A percentile compares a stretch with the other conserved stretches of the same genome.
phyloP scores from a whole-genome alignment of 1,140 invertebrate species.

The Teleopsis dalmanni region DNA sequence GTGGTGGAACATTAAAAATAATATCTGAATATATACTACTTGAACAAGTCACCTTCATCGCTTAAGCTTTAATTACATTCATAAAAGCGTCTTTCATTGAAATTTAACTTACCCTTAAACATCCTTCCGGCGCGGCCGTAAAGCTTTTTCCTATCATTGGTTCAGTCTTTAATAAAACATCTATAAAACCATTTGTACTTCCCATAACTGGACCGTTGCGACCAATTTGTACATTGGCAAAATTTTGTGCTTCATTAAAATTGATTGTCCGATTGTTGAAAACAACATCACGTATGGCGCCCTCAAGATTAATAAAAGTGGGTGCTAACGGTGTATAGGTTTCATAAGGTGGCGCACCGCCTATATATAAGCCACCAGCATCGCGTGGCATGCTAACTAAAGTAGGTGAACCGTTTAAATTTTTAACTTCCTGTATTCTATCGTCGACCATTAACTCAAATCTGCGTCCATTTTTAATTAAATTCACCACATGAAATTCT shows the following conservation, averaged over 20 bases:
- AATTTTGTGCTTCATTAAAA: constrained; percentile 58
- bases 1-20: no score
- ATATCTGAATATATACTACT: no score
- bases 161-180: constrained; percentile 43
- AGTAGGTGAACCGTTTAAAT: constrained; percentile 48
- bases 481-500: constrained; percentile 52
- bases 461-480: constrained; percentile 49
- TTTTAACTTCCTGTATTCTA: constrained; percentile 47
- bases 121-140: constrained; percentile 43
- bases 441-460: constrained; percentile 65
- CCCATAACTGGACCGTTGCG: constrained; percentile 54
- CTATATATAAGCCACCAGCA: constrained; percentile 45
- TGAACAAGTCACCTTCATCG: no score
- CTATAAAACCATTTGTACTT: constrained; percentile 45
- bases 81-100: constrained; percentile 1
- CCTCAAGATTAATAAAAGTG: constrained; percentile 56
- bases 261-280: constrained; percentile 64
- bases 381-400: constrained; percentile 48
- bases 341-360: constrained; percentile 37
- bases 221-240: constrained; percentile 66
- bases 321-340: constrained; percentile 32
- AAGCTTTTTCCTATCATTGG: constrained; percentile 43
- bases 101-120: constrained; percentile 40
- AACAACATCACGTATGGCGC: constrained; percentile 72
- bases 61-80: no score